Evolutionary conservation across 2,888 invertebrate genomes (phyloP), one percentile per base, ranked within the genome.

Genomic region (Kryphioiulus occultus): DNA sequence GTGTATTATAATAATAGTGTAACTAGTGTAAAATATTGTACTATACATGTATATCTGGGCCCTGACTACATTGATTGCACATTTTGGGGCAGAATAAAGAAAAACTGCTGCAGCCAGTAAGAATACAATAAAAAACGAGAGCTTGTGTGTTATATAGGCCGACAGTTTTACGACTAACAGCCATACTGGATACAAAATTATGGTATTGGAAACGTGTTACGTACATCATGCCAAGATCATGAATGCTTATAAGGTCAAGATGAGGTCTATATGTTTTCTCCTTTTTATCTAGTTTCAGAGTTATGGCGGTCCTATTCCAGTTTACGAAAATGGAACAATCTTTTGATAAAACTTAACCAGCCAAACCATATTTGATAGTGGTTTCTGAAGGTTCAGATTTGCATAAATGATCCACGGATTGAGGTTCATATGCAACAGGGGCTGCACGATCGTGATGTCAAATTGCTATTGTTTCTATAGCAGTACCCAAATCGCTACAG

Each of bases 171-270:
- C 59, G 59, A 59, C 59, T 5, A n/a, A 59, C 59, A 4, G 59
- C 59, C 59, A 59, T 59, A 22, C 59, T 59, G 59, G 59, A 59
- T 22, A 22, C 59, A 53, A 53, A 59, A 59, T 59, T 59, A 59
- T 22, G 59, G 59, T 22, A 1, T 59, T 59, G 22, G 59, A 59
- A 59, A 59, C 59, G 59, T 59, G 59, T 59, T 59, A 59, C 59
- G 17, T 59, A 59, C 59, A 59, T 59, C 59, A 59, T 22, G 59
- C 59, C 59, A 22, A 22, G 59, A 59, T 59, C 59, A 59, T 59
- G n/a, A 59, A 59, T 59, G 59, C 59, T 7, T 59, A 59, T 59
- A 59, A 59, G 59, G 59, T 59, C 59, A 59, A 59, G 59, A 59
- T 59, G 59, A 59, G 22, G 59, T 59, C 59, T 59, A 59, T 22